These are phyloP conservation scores for Heliconius ethilla DNA, from an alignment of 2,888 invertebrate genomes.

Conservation along the genomic window DNA sequence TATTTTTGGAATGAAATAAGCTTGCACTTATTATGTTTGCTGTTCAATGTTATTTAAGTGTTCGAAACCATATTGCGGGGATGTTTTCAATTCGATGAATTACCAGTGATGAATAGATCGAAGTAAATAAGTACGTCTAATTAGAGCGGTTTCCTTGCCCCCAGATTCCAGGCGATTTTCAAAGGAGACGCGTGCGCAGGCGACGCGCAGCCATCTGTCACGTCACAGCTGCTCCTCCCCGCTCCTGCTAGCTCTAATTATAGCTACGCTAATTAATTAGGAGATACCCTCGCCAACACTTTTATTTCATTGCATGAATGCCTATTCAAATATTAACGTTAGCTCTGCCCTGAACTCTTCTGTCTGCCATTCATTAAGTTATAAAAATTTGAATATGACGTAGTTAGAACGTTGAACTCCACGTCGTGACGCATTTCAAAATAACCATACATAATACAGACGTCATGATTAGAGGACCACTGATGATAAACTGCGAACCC, in stretches of 20 bases:
- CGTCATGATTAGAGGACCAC: conserved; percentile 72
- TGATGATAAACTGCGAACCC: conserved; percentile 73
- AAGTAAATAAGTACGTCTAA: conserved; percentile 70
- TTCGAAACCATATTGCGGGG: not conserved
- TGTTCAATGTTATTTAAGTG: not conserved
- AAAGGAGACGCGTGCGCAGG: conserved; percentile 68
- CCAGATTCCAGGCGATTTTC: conserved; percentile 61
- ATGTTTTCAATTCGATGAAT: conserved; percentile 36
- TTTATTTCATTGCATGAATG: conserved; percentile 49
- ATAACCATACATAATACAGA: conserved; percentile 63
- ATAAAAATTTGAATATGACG: conserved; percentile 40
- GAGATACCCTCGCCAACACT: conserved; percentile 50
- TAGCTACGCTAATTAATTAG: conserved; percentile 73
- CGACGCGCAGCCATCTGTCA: conserved; percentile 76
- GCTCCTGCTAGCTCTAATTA: conserved; percentile 67
- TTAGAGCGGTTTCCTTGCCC: conserved; percentile 65
- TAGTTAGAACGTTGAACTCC: conserved; percentile 62
- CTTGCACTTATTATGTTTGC: not conserved
- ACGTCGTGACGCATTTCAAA: conserved; percentile 56
- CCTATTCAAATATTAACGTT: conserved; percentile 52
- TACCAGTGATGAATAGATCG: conserved; percentile 52
- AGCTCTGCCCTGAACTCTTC: conserved; percentile 32
- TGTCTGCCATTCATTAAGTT: conserved; percentile 23
- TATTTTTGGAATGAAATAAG: conserved; percentile 6
- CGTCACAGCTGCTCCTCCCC: conserved; percentile 67